A percentile compares a stretch with the other conserved stretches of the same genome.
Evolutionary conservation across 2,113 vertebrate genomes (phyloP).

Genomic region (Mola mola): DNA sequence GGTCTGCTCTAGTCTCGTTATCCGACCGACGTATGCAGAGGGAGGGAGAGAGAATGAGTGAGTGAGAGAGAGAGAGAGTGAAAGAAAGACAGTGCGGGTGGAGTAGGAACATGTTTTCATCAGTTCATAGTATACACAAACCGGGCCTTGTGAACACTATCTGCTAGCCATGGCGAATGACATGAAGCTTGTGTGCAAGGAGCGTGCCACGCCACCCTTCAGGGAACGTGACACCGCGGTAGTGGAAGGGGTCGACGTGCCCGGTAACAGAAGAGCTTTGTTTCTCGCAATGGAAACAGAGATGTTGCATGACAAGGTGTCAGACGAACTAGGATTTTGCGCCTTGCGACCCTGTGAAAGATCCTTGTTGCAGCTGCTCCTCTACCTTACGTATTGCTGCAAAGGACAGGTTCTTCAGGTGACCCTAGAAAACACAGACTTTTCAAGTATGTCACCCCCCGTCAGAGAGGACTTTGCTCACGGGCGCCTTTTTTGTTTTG

Average conservation of each 20-base stretch:
- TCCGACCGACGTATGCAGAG: too few relatives aligned
- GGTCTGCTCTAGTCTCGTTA: too few relatives aligned
- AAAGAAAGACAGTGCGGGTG: too few relatives aligned
- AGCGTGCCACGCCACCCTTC: background rate
- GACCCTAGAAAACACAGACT: slow-evolving; percentile 3
- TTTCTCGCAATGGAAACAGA: background rate
- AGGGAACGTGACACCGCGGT: background rate
- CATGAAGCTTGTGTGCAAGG: too few relatives aligned
- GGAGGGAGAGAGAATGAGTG: too few relatives aligned
- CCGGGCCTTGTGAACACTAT: too few relatives aligned
- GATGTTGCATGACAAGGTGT: background rate
- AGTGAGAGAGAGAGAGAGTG: too few relatives aligned
- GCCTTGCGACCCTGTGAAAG: background rate
- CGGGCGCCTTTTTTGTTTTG: slow-evolving; percentile 5
- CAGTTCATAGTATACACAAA: too few relatives aligned
- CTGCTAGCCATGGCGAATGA: too few relatives aligned
- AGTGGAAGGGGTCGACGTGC: background rate
- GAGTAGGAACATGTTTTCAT: too few relatives aligned
- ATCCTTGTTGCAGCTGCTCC: slow-evolving; percentile 1
- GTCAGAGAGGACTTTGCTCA: slow-evolving; percentile 14
- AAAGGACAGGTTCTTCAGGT: slow-evolving; percentile 10
- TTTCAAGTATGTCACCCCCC: background rate
- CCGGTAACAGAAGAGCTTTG: background rate
- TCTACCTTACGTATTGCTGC: slow-evolving; percentile 13
- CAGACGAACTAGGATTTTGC: background rate